Base-by-base conservation (phyloP, 2,888 invertebrate genomes). In the Tinea pellionella region DNA sequence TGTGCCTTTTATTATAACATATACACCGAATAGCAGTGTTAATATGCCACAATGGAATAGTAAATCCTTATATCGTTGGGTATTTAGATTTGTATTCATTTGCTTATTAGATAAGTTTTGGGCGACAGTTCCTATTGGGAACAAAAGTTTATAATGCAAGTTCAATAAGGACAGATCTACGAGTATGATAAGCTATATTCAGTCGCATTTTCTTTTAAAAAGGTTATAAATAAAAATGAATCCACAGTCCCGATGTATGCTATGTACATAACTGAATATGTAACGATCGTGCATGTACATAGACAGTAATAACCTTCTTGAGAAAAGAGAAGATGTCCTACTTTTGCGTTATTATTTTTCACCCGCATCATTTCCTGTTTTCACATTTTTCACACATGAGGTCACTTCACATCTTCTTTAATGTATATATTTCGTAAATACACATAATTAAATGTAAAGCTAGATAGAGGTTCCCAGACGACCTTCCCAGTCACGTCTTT, bases 201-300 rank as follows among this genome's bases (percentile, higher is more conserved):
- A 9, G 12, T 42, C 42, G 3, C 42, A 42, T 42, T 47, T 47
- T 9, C 4, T 16, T 13, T 16, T 4, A 16, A 47, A 47, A 47
- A 16, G n/a, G 47, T 16, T 47, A 47, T 47, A 47, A 6, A 47
- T 47, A 47, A 47, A 47, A 47, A 47, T 47, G 47, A 47, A 15
- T n/a, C 6, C 42, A 42, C 12, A 47, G 16, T 13, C 47, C 16
- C 16, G 4, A 47, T 47, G 47, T 47, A 24, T 24, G 24, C 6
- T 3, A 24, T 24, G 47, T 47, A 47, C 47, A 47, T 47, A 47
- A 47, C 47, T 47, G 47, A 47, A 47, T 47, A 47, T 47, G 47
- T 47, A 47, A 47, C 47, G 15, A 47, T 2, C 15, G 47, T 15
- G 47, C 15, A 47, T 47, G 47, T 47, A 47, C 6, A 47, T 47